phyloP scores from a whole-genome alignment of 1,140 invertebrate species.

The Berghia stephanieae region DNA sequence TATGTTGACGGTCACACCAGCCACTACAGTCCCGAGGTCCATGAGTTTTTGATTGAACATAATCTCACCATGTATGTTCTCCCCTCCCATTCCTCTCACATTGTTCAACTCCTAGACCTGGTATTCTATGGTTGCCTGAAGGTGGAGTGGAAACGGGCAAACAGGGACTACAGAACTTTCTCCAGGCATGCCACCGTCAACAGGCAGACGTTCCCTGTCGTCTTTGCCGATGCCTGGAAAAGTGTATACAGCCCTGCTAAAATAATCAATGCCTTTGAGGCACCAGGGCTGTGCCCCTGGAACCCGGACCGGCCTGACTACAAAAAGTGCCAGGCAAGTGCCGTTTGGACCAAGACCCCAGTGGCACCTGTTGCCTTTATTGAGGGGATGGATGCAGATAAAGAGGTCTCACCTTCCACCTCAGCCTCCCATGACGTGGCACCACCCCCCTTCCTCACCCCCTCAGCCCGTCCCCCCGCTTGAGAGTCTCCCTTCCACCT shows the following conservation, averaged over 20 bases:
- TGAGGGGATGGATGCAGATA: too few relatives aligned
- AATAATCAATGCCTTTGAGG: background rate
- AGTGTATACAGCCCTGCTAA: background rate
- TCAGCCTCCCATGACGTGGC: too few relatives aligned
- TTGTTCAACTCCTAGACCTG: background rate
- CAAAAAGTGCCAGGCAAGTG: constrained; percentile 1
- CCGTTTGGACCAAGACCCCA: background rate
- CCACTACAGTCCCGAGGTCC: background rate
- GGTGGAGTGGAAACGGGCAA: background rate
- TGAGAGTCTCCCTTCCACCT: too few relatives aligned
- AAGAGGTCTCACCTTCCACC: too few relatives aligned
- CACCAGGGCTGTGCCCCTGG: constrained; percentile 5
- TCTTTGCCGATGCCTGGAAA: constrained; percentile 11
- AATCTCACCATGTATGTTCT: background rate
- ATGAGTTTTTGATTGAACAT: background rate
- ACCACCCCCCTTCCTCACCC: too few relatives aligned
- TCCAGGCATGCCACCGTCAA: background rate
- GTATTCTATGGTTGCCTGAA: constrained; percentile 1
- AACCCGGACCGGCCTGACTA: background rate
- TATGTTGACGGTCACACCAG: background rate
- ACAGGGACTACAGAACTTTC: background rate
- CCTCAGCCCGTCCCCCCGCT: too few relatives aligned
- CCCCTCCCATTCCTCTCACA: constrained; percentile 3
- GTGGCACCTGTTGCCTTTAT: background rate
- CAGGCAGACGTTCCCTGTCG: background rate